These are phyloP conservation scores for Callipepla squamata DNA, from an alignment of 2,113 vertebrate species.

Conservation along the genomic window DNA sequence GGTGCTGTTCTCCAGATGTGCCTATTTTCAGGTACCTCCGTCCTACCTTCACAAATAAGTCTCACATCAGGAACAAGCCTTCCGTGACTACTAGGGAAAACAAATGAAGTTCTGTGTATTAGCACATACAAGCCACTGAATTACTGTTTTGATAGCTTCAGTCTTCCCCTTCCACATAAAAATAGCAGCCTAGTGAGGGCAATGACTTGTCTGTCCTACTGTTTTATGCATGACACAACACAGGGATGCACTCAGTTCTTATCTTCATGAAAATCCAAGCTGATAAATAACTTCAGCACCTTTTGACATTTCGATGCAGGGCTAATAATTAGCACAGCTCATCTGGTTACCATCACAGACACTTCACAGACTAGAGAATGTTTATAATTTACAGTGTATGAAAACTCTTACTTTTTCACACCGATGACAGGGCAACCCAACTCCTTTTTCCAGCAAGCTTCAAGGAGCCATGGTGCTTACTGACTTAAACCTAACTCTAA, in stretches of 20 bases:
- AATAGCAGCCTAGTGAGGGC: neutral
- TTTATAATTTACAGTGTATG: neutral
- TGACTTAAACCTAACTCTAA: neutral
- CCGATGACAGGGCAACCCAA: neutral
- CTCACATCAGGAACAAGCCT: neutral
- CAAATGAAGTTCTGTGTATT: neutral
- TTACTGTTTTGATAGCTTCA: neutral
- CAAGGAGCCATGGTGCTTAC: neutral
- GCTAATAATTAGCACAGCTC: neutral
- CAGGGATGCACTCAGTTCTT: neutral
- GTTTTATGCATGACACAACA: neutral
- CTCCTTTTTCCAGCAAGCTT: neutral
- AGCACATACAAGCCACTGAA: neutral
- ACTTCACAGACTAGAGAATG: neutral
- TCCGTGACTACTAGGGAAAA: neutral
- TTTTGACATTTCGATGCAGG: neutral
- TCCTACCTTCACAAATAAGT: neutral
- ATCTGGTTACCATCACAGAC: neutral
- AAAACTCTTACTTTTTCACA: neutral
- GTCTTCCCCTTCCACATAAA: neutral
- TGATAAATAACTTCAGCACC: neutral
- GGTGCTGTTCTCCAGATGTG: neutral
- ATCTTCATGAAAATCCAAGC: slow-evolving; percentile 31
- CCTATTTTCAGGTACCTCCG: neutral
- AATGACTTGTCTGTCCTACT: neutral